Evolutionary conservation across 1,140 invertebrate species (phyloP).

Genomic region (Penaeus indicus): DNA sequence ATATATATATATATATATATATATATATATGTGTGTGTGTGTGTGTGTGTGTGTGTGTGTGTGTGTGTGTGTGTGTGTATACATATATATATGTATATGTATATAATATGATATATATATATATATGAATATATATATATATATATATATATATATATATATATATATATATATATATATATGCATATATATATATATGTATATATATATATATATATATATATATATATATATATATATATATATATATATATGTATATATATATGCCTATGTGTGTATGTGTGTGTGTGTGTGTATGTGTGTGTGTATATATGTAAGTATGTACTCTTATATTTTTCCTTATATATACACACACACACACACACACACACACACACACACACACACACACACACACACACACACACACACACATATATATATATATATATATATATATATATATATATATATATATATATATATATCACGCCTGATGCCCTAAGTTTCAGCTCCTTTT

Average conservation of each 20-base stretch:
- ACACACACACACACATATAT: not conserved
- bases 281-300: constrained; percentile 21
- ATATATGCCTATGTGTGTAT: not conserved
- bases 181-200: not conserved
- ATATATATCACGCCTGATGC: no score
- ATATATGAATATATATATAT: not conserved
- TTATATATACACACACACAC: no score
- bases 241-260: not conserved
- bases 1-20: constrained; percentile 32
- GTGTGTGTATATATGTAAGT: not conserved
- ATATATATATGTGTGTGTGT: constrained; percentile 24
- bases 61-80: not conserved
- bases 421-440: not conserved
- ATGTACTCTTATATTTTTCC: no score
- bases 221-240: not conserved
- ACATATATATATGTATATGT: not conserved
- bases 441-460: not conserved
- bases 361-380: no score
- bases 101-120: no score
- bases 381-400: not conserved
- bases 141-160: not conserved
- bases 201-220: not conserved
- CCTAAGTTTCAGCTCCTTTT: no score
- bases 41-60: no score
- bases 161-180: not conserved